Percentiles rank a stretch among this genome's conserved stretches.
Evolutionary conservation across 2,797 vertebrate genomes (phyloP).

Genomic region (Natrix natrix): DNA sequence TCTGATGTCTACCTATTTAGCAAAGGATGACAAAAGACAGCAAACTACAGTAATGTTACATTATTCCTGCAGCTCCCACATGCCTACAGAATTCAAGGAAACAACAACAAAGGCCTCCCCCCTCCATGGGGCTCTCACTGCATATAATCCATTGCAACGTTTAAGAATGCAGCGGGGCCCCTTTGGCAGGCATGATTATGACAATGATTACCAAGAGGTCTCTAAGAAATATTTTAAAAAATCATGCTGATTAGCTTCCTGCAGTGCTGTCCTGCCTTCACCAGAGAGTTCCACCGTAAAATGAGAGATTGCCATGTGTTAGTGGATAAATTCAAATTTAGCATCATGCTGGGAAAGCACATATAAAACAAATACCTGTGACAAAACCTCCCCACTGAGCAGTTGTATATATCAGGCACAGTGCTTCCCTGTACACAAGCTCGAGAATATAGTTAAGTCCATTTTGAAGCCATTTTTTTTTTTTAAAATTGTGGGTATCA

Average conservation of each 20-base stretch:
- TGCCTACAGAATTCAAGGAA: slow-evolving; percentile 15
- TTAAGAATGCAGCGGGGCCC: slow-evolving; percentile 27
- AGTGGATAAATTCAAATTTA: slow-evolving; percentile 61
- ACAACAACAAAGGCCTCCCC: slow-evolving; percentile 27
- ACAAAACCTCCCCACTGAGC: slow-evolving; percentile 42
- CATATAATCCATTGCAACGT: slow-evolving; percentile 41
- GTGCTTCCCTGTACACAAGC: slow-evolving; percentile 7
- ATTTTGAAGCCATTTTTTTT: slow-evolving; percentile 9
- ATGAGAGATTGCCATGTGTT: slow-evolving; percentile 51
- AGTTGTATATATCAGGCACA: background rate
- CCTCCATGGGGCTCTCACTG: slow-evolving; percentile 1
- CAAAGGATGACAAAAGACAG: background rate
- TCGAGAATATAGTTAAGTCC: slow-evolving; percentile 31
- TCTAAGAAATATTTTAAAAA: slow-evolving; percentile 62
- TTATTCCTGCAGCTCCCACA: slow-evolving; percentile 30
- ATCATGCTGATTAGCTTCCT: slow-evolving; percentile 69
- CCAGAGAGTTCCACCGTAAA: slow-evolving; percentile 58
- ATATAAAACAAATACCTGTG: slow-evolving; percentile 52
- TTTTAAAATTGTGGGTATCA: slow-evolving; percentile 10
- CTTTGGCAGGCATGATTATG: slow-evolving; percentile 41
- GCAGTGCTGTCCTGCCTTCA: slow-evolving; percentile 62
- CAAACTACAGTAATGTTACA: slow-evolving; percentile 1
- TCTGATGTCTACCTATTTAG: too few relatives aligned
- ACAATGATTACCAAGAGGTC: slow-evolving; percentile 63
- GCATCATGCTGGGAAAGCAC: slow-evolving; percentile 35